Evolutionary conservation across 2,888 invertebrate species (phyloP), one percentile per base, ranked within the genome.

Genomic region (Rhamnusium bicolor): DNA sequence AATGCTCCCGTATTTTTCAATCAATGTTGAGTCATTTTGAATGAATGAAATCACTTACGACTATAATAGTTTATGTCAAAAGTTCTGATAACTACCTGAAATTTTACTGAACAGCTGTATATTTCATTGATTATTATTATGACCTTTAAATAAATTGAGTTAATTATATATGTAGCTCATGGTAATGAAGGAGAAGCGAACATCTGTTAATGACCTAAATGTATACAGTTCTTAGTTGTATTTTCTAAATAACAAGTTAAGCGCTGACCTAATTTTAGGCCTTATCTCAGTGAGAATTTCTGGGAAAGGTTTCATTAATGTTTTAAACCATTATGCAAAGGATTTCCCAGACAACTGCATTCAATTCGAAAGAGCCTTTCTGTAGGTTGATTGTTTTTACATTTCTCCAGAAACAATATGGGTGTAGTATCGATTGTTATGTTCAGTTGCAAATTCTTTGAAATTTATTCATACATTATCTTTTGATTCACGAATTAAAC

Each of bases 261-360:
- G 46, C 12, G 21, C 47, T 62, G 61, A 61, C 46, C 60, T 21
- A 62, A 62, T 62, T 62, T 46, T 24, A 47, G 6, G 19, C 18
- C n/a, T 21, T 62, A 21, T 24, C 19, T 62, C 61, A 24, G 24
- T n/a, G 61, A 16, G 19, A n/a, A 47, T 24, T 47, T 62, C 24
- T n/a, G 4, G 19, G 60, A 47, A 47, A 14, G 21, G 53, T 54
- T 54, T 19, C 53, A 54, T 54, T 54, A 54, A 54, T 21, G 24
- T 54, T 18, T 19, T 21, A 54, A 6, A 21, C 2, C 24, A 19
- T 54, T 54, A n/a, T n/a, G 27, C 27, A 24, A 62, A 21, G 47
- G 18, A 14, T 62, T 46, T 46, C 40, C 18, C 14, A 18, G 61
- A 10, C 29, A 8, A 18, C 40, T 61, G 10, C 19, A 19, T 40